Conservation (phyloP, 2,797 vertebrate species). For the Argyrosomus regius region DNA sequence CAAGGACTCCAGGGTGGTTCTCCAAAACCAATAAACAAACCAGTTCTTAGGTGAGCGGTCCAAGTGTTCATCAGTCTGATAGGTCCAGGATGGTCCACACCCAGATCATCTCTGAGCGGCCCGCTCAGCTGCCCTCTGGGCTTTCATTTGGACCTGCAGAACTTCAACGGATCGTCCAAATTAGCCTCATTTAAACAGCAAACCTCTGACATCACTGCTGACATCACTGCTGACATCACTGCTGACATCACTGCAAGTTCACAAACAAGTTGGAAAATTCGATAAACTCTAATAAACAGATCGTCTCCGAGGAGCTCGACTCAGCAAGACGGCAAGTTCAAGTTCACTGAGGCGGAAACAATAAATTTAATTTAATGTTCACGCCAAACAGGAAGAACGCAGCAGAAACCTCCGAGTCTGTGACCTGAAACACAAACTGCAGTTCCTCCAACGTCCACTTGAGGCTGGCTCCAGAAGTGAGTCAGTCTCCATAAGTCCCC, state of each 20-base stretch:
- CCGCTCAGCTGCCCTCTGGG: constrained; percentile 46
- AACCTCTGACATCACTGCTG: constrained; percentile 54
- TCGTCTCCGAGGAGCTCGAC: constrained; percentile 32
- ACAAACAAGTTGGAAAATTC: constrained; percentile 46
- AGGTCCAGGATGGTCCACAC: constrained; percentile 69
- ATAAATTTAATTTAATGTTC: too few species aligned
- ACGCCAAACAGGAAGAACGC: too few species aligned
- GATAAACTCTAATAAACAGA: constrained; percentile 55
- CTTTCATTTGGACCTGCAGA: constrained; percentile 37
- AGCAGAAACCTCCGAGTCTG: too few species aligned
- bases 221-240: constrained; percentile 51
- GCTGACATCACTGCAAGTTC: constrained; percentile 11
- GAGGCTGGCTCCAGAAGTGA: too few species aligned
- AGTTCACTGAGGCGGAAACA: too few species aligned
- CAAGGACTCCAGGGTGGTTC: constrained; percentile 71
- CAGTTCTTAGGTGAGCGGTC: constrained; percentile 58
- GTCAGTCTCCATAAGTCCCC: too few species aligned
- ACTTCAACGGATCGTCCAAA: constrained; percentile 30
- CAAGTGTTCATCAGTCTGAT: constrained; percentile 73
- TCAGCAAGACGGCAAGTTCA: too few species aligned
- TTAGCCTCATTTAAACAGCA: constrained; percentile 30
- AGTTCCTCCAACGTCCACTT: too few species aligned
- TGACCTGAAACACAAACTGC: too few species aligned
- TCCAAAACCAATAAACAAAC: constrained; percentile 78
- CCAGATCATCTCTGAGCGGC: constrained; percentile 53